Evolutionary conservation across 2,888 invertebrate genomes (phyloP).

Genomic region (Troglohyphantes excavatus): DNA sequence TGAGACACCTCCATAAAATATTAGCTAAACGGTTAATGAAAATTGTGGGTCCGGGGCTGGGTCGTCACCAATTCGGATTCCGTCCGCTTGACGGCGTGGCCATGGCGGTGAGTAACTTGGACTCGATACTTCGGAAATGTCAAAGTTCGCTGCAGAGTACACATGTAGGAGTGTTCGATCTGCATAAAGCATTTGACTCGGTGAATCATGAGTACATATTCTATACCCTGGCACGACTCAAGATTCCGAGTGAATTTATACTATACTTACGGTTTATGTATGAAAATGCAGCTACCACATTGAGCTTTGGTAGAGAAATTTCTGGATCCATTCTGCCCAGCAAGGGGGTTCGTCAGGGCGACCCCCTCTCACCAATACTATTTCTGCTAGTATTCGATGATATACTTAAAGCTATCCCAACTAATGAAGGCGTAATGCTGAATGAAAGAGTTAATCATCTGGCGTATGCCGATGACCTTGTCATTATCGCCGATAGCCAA

Average conservation of each 20-base stretch:
- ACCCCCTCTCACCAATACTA: slow-evolving; percentile 7
- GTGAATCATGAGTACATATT: background rate
- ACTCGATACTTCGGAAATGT: background rate
- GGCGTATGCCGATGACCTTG: background rate
- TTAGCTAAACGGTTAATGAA: background rate
- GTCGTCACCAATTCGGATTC: background rate
- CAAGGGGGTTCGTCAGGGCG: slow-evolving; percentile 26
- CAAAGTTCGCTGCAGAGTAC: background rate
- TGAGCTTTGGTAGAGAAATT: background rate
- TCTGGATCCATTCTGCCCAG: background rate
- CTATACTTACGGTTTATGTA: background rate
- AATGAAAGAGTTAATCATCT: background rate
- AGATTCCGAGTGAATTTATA: background rate
- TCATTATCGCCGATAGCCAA: background rate
- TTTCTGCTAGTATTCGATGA: background rate
- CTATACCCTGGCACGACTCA: background rate
- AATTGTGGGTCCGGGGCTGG: background rate
- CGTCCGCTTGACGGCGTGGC: background rate
- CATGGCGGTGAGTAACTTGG: background rate
- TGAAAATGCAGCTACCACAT: background rate
- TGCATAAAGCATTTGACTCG: slow-evolving; percentile 6
- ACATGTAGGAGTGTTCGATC: background rate
- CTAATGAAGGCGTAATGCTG: background rate
- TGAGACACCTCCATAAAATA: slow-evolving; percentile 10
- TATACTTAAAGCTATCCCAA: background rate